Conservation (phyloP, 1,140 invertebrate species). For the Bactericera cockerelli region DNA sequence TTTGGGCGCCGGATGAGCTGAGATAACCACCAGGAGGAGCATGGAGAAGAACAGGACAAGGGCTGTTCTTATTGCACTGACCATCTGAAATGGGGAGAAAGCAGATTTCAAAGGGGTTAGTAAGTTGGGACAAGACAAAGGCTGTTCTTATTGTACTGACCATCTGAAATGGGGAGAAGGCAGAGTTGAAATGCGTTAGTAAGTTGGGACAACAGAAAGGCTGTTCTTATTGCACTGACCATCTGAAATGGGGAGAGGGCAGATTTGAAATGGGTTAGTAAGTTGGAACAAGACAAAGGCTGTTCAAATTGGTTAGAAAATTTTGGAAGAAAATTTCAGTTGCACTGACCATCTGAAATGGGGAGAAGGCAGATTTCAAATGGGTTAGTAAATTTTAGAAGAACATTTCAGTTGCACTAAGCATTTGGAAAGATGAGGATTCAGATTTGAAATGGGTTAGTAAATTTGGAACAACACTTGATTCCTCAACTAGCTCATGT, state of each 20-base stretch:
- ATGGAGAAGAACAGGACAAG: neutral
- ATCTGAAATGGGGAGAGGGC: neutral
- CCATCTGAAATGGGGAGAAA: neutral
- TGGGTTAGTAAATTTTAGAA: too few relatives aligned
- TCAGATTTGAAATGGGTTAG: too few relatives aligned
- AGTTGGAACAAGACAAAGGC: neutral
- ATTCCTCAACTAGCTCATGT: too few relatives aligned
- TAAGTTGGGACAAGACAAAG: neutral
- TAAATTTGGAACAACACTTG: too few relatives aligned
- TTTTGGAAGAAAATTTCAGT: too few relatives aligned
- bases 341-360: constrained; percentile 3
- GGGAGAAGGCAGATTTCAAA: too few relatives aligned
- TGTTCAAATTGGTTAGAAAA: too few relatives aligned
- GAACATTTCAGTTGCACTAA: too few relatives aligned
- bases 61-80: constrained; percentile 3
- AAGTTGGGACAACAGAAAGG: neutral
- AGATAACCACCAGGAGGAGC: neutral
- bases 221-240: constrained; percentile 6
- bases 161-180: neutral
- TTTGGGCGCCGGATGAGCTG: neutral
- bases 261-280: too few relatives aligned
- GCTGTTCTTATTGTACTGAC: constrained; percentile 1
- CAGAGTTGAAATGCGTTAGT: too few relatives aligned
- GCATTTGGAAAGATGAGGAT: too few relatives aligned
- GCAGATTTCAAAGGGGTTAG: too few relatives aligned